These are phyloP conservation scores for Lacerta bilineata DNA, from an alignment of 2,797 vertebrate genomes.

Conservation along the genomic window DNA sequence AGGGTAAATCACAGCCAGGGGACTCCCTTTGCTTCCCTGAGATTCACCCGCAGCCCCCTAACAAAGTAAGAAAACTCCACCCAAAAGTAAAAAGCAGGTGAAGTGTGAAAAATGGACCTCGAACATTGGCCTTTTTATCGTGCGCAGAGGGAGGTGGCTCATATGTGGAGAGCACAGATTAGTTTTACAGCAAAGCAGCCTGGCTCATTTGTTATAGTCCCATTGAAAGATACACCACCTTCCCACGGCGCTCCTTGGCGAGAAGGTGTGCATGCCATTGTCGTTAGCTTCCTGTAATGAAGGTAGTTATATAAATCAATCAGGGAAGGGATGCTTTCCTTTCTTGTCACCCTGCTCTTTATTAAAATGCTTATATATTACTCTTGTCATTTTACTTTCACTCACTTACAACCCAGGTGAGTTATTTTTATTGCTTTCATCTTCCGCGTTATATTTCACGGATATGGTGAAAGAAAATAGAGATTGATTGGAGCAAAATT, in stretches of 20 bases:
- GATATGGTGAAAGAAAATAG: conserved; percentile 39
- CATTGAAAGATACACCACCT: neutral
- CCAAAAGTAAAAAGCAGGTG: conserved; percentile 41
- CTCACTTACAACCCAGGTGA: conserved; percentile 35
- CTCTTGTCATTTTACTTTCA: conserved; percentile 56
- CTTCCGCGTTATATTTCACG: conserved; percentile 49
- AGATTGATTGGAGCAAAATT: conserved; percentile 44
- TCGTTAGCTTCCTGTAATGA: conserved; percentile 32
- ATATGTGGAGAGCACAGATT: conserved; percentile 43
- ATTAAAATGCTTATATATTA: conserved; percentile 46
- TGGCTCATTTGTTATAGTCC: neutral
- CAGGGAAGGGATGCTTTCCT: neutral
- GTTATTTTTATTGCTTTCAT: conserved; percentile 53
- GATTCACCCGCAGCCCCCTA: conserved; percentile 39
- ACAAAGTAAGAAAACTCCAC: conserved; percentile 46
- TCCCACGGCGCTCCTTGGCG: neutral
- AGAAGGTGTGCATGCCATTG: neutral
- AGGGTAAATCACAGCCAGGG: neutral
- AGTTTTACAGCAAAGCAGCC: conserved; percentile 33
- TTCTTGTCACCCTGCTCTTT: conserved; percentile 29
- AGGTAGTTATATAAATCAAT: conserved; percentile 27
- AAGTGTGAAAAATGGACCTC: conserved; percentile 30
- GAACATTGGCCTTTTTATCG: conserved; percentile 58
- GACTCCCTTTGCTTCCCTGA: conserved; percentile 41
- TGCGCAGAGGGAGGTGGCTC: conserved; percentile 9